Percentiles rank a stretch among this genome's conserved stretches.
Evolutionary conservation across 1,140 invertebrate species (phyloP).

Genomic region (Macrostomum lignano): DNA sequence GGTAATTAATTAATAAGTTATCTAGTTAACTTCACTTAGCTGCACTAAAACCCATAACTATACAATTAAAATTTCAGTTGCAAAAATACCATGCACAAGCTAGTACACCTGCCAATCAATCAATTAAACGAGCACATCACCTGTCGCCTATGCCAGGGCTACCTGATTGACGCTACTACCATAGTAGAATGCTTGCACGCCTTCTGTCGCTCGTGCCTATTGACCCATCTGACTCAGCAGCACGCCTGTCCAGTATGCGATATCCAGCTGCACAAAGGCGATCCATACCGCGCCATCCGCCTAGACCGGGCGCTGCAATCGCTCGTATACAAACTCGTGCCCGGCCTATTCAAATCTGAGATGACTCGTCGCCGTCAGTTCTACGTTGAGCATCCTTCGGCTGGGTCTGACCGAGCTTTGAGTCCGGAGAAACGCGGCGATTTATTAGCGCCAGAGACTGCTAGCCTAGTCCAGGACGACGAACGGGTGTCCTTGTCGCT

Average conservation of each 20-base stretch:
- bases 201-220: slow-evolving; percentile 31
- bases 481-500: not conserved
- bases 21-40: too few relatives aligned
- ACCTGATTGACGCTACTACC: slow-evolving; percentile 80
- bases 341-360: slow-evolving; percentile 57
- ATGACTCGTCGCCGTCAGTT: slow-evolving; percentile 54
- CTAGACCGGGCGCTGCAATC: slow-evolving; percentile 64
- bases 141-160: slow-evolving; percentile 76
- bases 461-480: not conserved
- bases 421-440: slow-evolving; percentile 1
- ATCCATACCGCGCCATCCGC: slow-evolving; percentile 15
- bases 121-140: slow-evolving; percentile 67
- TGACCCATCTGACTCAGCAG: slow-evolving; percentile 20
- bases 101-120: too few relatives aligned
- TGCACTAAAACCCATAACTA: too few relatives aligned
- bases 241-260: slow-evolving; percentile 27
- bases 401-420: slow-evolving; percentile 13
- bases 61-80: too few relatives aligned
- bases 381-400: slow-evolving; percentile 45
- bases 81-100: too few relatives aligned
- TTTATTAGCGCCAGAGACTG: not conserved
- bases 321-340: slow-evolving; percentile 79
- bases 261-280: slow-evolving; percentile 23
- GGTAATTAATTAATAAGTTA: too few relatives aligned
- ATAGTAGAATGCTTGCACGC: slow-evolving; percentile 90